These are phyloP conservation scores for Archaeoteleia sp. DNA, from an alignment of 2,888 invertebrate genomes.

Conservation along the genomic window DNA sequence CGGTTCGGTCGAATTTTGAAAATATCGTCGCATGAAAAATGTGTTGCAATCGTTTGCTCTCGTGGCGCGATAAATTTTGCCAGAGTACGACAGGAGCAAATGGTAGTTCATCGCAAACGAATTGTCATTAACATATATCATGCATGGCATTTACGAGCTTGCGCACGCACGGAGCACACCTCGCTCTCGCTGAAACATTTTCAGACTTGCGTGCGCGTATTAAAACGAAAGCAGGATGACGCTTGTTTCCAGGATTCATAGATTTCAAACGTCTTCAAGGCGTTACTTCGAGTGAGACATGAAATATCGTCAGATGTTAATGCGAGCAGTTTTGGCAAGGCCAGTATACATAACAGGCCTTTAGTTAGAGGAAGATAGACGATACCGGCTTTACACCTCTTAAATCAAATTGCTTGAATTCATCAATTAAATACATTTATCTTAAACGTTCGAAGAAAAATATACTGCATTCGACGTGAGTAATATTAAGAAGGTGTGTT, in stretches of 20 bases:
- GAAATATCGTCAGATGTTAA: constrained; percentile 45
- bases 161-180: constrained; percentile 41
- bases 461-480: too few relatives aligned
- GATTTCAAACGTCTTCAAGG: constrained; percentile 33
- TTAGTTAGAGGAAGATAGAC: constrained; percentile 22
- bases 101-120: constrained; percentile 31
- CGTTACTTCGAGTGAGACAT: constrained; percentile 36
- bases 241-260: constrained; percentile 39
- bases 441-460: too few relatives aligned
- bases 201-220: constrained; percentile 30
- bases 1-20: constrained; percentile 31
- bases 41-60: constrained; percentile 25
- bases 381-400: constrained; percentile 6
- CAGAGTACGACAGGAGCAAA: constrained; percentile 42
- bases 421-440: too few relatives aligned
- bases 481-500: too few relatives aligned
- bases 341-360: constrained; percentile 21
- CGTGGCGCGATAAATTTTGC: constrained; percentile 39
- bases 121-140: constrained; percentile 52
- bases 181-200: constrained; percentile 38
- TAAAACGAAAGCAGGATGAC: constrained; percentile 36
- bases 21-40: constrained; percentile 37
- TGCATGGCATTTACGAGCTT: constrained; percentile 51
- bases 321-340: constrained; percentile 54
- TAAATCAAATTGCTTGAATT: too few relatives aligned